A percentile compares a stretch with the other conserved stretches of the same genome.
phyloP scores from a whole-genome alignment of 2,888 invertebrate species.

The Brassicogethes aeneus region DNA sequence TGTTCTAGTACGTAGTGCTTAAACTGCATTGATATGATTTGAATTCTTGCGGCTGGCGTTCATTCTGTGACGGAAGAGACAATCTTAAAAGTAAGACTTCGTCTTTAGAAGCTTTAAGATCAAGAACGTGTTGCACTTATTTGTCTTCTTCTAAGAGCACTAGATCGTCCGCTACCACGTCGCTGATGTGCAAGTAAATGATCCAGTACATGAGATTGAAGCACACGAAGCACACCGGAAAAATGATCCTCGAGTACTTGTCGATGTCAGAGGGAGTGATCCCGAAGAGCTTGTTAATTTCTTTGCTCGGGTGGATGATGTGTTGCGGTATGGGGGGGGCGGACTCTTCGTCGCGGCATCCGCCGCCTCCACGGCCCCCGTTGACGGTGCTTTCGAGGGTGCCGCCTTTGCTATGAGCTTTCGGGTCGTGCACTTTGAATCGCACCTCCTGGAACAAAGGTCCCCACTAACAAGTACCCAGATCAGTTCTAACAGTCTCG shows the following conservation, averaged over 20 bases:
- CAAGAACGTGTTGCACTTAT: too few relatives aligned
- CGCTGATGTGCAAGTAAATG: slow-evolving; percentile 91
- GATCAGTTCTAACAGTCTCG: slow-evolving; percentile 25
- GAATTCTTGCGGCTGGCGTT: too few relatives aligned
- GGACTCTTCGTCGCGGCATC: slow-evolving; percentile 55
- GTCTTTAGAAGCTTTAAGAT: too few relatives aligned
- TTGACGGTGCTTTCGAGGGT: slow-evolving; percentile 87
- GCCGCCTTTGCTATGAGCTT: slow-evolving; percentile 87
- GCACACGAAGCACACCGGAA: slow-evolving; percentile 96
- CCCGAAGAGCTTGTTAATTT: slow-evolving; percentile 84
- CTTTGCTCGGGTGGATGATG: slow-evolving; percentile 82
- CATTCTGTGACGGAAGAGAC: too few relatives aligned
- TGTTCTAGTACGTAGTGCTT: too few relatives aligned
- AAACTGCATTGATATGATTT: too few relatives aligned
- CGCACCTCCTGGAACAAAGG: slow-evolving; percentile 81
- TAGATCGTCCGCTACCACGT: slow-evolving; percentile 90
- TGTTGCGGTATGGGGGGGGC: slow-evolving; percentile 62
- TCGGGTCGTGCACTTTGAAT: slow-evolving; percentile 90
- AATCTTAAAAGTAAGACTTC: too few relatives aligned
- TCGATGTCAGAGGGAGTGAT: slow-evolving; percentile 97
- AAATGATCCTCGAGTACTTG: slow-evolving; percentile 97
- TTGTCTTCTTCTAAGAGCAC: slow-evolving; percentile 67
- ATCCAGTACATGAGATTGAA: slow-evolving; percentile 99
- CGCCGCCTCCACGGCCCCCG: slow-evolving; percentile 58
- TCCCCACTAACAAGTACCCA: slow-evolving; percentile 55